A percentile compares a stretch with the other conserved stretches of the same genome.
phyloP scores from a whole-genome alignment of 2,888 invertebrate species.

The Sarcophaga carnaria region DNA sequence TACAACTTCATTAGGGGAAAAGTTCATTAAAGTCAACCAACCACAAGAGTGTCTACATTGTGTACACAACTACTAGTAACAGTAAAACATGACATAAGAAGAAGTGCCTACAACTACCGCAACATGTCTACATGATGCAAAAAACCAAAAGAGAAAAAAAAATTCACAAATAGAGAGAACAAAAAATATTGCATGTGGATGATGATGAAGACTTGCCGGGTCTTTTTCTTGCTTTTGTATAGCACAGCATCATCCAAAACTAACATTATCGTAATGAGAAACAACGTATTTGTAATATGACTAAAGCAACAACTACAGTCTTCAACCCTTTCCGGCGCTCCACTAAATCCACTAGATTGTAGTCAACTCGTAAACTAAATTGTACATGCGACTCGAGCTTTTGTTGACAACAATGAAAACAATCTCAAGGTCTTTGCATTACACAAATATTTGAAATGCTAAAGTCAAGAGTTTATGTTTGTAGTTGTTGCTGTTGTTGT shows the following conservation, averaged over 20 bases:
- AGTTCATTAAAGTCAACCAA: conserved; percentile 54
- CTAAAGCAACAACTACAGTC: background rate
- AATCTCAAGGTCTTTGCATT: conserved; percentile 62
- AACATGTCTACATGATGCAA: conserved; percentile 13
- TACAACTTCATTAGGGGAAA: conserved; percentile 62
- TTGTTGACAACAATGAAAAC: conserved; percentile 59
- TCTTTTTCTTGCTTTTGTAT: background rate
- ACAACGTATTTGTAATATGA: conserved; percentile 24
- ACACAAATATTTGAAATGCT: conserved; percentile 63
- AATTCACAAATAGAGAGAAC: background rate
- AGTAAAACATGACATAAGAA: conserved; percentile 30
- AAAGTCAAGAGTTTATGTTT: conserved; percentile 33
- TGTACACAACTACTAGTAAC: background rate
- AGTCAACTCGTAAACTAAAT: background rate
- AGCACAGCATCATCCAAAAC: conserved; percentile 3
- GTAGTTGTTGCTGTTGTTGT: too few relatives aligned
- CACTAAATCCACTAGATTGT: background rate
- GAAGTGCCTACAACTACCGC: conserved; percentile 14
- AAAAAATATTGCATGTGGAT: background rate
- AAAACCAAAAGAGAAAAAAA: background rate
- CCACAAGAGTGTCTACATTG: conserved; percentile 32
- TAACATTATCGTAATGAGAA: conserved; percentile 36
- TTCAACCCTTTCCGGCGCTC: background rate
- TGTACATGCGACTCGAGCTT: conserved; percentile 31
- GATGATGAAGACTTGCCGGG: background rate